These are phyloP conservation scores for Drosophila pseudoobscura DNA, from an alignment of 1,140 invertebrate species.

Conservation along the genomic window DNA sequence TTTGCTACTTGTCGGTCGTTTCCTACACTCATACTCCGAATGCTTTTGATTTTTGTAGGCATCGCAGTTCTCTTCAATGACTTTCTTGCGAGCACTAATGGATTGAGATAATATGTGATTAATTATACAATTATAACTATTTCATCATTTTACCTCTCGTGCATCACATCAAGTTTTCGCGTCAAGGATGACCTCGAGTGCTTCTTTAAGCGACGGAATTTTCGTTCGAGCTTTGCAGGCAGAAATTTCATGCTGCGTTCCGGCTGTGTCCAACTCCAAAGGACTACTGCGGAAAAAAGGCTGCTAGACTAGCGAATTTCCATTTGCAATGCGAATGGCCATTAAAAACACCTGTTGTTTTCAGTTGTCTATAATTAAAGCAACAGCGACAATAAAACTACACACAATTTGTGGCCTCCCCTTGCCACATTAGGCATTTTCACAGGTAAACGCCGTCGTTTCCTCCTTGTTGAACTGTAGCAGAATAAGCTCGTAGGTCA, in stretches of 20 bases:
- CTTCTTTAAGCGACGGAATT: constrained; percentile 48
- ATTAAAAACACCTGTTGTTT: constrained; percentile 75
- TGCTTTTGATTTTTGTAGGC: constrained; percentile 42
- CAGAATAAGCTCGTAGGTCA: constrained; percentile 88
- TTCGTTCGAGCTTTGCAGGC: constrained; percentile 45
- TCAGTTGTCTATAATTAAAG: constrained; percentile 76
- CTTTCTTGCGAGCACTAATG: constrained; percentile 40
- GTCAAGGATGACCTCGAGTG: constrained; percentile 35
- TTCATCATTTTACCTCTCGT: constrained; percentile 36
- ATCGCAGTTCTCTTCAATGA: constrained; percentile 42
- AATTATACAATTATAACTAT: not conserved
- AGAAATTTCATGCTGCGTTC: constrained; percentile 52
- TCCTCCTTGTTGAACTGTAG: constrained; percentile 85
- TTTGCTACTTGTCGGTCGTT: constrained; percentile 6
- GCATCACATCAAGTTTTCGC: constrained; percentile 55
- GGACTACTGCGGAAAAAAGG: constrained; percentile 24
- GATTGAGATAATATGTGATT: not conserved
- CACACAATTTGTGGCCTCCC: constrained; percentile 44
- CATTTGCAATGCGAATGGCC: constrained; percentile 14
- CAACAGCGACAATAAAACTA: constrained; percentile 31
- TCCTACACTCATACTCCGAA: constrained; percentile 10
- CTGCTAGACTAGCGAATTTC: not conserved
- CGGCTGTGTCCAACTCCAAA: constrained; percentile 8
- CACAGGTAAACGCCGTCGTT: constrained; percentile 66
- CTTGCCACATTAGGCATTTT: constrained; percentile 41